Evolutionary conservation across 2,797 vertebrate species (phyloP).

Genomic region (Scyliorhinus canicula): DNA sequence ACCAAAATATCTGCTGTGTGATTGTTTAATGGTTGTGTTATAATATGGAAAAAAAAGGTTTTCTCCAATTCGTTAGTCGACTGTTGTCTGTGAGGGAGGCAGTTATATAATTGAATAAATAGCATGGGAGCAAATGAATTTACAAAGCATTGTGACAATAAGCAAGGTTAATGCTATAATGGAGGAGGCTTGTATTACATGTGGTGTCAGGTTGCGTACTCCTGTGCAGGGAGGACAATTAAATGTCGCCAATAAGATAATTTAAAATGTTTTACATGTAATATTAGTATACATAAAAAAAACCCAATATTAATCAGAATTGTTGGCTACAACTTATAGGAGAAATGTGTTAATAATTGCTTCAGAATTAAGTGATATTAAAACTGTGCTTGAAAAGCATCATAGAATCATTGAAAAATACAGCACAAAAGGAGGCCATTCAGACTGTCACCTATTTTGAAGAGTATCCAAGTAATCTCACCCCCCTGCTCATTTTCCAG

Average conservation of each 20-base stretch:
- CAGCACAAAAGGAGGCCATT: not conserved
- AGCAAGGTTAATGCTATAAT: slow-evolving; percentile 14
- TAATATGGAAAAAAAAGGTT: not conserved
- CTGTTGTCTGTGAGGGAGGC: not conserved
- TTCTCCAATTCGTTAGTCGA: not conserved
- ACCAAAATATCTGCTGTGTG: not conserved
- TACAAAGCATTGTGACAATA: not conserved
- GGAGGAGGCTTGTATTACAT: not conserved
- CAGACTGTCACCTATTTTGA: not conserved
- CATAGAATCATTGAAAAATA: not conserved
- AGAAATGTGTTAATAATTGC: not conserved
- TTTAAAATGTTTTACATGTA: not conserved
- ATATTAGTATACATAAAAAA: not conserved
- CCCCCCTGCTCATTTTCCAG: not conserved
- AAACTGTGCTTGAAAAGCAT: not conserved
- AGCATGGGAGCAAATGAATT: not conserved
- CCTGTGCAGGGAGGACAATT: not conserved
- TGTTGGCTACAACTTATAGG: not conserved
- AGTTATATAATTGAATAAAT: slow-evolving; percentile 22
- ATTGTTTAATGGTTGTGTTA: not conserved
- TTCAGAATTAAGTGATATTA: not conserved
- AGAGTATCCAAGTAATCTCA: not conserved
- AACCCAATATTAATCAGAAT: not conserved
- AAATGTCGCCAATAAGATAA: not conserved
- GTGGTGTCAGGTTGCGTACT: not conserved